A percentile compares a stretch with the other conserved stretches of the same genome.
These are phyloP conservation scores for Strongylocentrotus purpuratus DNA, from an alignment of 35 echinoderm and acorn worm species.

Conservation along the genomic window DNA sequence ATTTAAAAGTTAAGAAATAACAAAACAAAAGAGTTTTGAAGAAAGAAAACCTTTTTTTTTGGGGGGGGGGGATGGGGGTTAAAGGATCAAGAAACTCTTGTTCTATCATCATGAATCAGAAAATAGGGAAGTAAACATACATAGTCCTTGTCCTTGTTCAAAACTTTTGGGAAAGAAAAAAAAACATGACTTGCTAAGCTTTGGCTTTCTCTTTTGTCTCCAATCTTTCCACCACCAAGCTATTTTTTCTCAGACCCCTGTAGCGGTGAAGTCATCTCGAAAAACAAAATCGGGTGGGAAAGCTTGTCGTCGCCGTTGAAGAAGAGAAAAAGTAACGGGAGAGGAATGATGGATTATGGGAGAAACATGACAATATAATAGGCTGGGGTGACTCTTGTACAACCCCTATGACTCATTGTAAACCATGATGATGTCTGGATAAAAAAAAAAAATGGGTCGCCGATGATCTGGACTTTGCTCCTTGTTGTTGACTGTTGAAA, in stretches of 20 bases:
- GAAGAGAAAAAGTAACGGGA: background rate
- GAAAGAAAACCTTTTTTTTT: too few relatives aligned
- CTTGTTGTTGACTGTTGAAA: slow-evolving; percentile 33
- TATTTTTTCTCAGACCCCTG: slow-evolving; percentile 10
- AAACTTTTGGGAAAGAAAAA: background rate
- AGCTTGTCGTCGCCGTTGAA: background rate
- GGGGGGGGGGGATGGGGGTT: too few relatives aligned
- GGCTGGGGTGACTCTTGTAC: slow-evolving; percentile 24
- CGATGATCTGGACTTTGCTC: slow-evolving; percentile 29
- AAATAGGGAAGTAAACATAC: too few relatives aligned
- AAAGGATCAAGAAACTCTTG: too few relatives aligned
- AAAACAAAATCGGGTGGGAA: slow-evolving; percentile 2
- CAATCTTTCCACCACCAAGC: background rate
- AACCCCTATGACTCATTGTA: slow-evolving; percentile 28
- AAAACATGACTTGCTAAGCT: background rate
- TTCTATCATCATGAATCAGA: too few relatives aligned
- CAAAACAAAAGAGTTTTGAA: too few relatives aligned
- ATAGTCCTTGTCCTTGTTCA: too few relatives aligned
- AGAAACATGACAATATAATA: slow-evolving; percentile 14
- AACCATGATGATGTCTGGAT: background rate
- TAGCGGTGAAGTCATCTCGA: slow-evolving; percentile 15
- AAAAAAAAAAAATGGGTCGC: background rate
- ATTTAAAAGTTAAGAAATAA: too few relatives aligned
- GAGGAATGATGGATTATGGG: background rate
- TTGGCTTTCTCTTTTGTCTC: background rate